Conservation (phyloP, 2,113 vertebrate species). For the Indicator maculatus region DNA sequence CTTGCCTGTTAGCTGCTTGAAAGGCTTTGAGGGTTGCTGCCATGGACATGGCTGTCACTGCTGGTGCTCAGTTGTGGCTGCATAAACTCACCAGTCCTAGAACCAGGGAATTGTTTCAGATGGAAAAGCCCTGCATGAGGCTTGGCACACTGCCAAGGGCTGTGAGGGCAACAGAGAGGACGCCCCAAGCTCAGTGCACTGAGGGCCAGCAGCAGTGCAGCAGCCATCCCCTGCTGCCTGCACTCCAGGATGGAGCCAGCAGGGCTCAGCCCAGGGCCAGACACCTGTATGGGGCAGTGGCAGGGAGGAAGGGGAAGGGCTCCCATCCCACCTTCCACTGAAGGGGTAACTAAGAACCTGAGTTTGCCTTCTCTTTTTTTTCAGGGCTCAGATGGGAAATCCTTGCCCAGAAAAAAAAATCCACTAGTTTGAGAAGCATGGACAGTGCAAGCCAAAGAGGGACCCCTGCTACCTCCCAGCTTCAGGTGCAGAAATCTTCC, state of each 20-base stretch:
- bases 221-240: rapidly evolving
- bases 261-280: neutral
- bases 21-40: neutral
- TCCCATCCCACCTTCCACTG: neutral
- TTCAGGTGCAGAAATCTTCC: neutral
- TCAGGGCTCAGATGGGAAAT: neutral
- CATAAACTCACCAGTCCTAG: neutral
- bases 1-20: neutral
- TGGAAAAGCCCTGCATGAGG: too few relatives aligned
- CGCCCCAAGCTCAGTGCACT: neutral
- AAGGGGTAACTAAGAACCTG: neutral
- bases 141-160: neutral
- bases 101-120: too few relatives aligned
- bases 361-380: neutral
- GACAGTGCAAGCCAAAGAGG: neutral
- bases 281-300: rapidly evolving
- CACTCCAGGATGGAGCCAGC: too few relatives aligned
- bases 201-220: neutral
- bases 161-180: neutral
- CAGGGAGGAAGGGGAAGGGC: neutral
- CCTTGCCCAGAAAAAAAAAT: neutral
- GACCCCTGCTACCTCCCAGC: neutral
- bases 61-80: neutral
- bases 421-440: neutral
- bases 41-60: neutral